Base-by-base conservation (phyloP, 2,113 vertebrate genomes). In the Syrrhaptes paradoxus region DNA sequence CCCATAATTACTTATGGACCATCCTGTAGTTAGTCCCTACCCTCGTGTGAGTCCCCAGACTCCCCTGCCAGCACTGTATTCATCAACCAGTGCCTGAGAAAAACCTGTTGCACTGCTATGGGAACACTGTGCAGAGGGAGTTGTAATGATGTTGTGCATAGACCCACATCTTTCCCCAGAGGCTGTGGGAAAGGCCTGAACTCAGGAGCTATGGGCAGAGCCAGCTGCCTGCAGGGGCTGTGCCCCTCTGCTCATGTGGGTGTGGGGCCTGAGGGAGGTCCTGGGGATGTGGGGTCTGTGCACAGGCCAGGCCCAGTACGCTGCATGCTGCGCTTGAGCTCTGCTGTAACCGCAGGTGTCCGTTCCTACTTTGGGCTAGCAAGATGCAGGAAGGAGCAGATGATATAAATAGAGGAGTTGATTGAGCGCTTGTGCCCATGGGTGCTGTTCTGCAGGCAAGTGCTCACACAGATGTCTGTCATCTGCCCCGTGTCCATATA, bases 391-490 rank as follows among this genome's bases (percentile, higher is more conserved):
- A 43, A 55, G 49, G 41, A 49, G 31, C 12, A 8, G 65, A 29
- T 0, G 43, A 36, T 49, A 22, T 3, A 55, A 77, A 68, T 7
- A 13, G 38, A 61, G 25, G 57, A 31, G 31, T 9, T 63, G 34
- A 20, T 57, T 4, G 2, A 77, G 43, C 0, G 1, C n/a, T 75
- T 2, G 6, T 2, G 8, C 18, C 49, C 22, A 2, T 9, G 14
- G 29, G 19, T 41, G 74, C 61, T 85, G 52, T 59, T 73, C 59
- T 61, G 58, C 22, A 25, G 45, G 59, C 10, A 15, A 51, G 51
- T 4, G 28, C n/a, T 59, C 14, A 7, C 59, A 18, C 29, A 11
- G n/a, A 22, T 8, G 9, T 41, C 67, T 79, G 19, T 72, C 46
- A 67, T 38, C 24, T 67, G 22, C 41, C 17, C 26, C 16, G 2